Evolutionary conservation across 92 coral and sea anemone species (phyloP).

Genomic region (Epizoanthus fatuus): DNA sequence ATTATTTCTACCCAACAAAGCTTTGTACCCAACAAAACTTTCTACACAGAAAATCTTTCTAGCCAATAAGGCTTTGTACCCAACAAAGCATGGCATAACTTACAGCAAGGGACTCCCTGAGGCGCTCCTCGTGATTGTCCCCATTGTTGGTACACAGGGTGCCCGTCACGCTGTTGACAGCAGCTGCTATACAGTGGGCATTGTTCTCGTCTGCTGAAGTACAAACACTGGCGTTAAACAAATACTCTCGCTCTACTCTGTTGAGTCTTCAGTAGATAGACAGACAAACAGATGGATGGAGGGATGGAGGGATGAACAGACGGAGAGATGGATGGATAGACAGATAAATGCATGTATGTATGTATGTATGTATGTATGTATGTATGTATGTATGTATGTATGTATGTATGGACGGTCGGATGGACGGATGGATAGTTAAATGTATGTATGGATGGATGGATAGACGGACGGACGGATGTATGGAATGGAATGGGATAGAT

Average conservation of each 20-base stretch:
- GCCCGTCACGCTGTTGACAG: slow-evolving; percentile 85
- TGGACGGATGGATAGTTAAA: too few species aligned
- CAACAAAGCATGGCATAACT: slow-evolving; percentile 1
- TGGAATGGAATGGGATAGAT: too few species aligned
- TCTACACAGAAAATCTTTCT: too few species aligned
- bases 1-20: too few species aligned
- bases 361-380: too few species aligned
- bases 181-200: slow-evolving; percentile 93
- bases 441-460: too few species aligned
- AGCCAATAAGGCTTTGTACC: background rate
- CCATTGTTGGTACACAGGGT: slow-evolving; percentile 95
- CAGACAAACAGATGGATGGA: background rate
- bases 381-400: too few species aligned
- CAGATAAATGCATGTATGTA: too few species aligned
- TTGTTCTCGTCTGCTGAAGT: slow-evolving; percentile 92
- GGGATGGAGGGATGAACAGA: background rate
- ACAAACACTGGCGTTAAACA: background rate
- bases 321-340: too few species aligned
- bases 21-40: too few species aligned
- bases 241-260: background rate
- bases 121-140: slow-evolving; percentile 91
- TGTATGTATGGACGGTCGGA: too few species aligned
- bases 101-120: slow-evolving; percentile 95
- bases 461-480: too few species aligned
- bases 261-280: background rate